A percentile compares a stretch with the other conserved stretches of the same genome.
Conservation (phyloP, 2,113 vertebrate species). For the Pyrgilauda ruficollis region DNA sequence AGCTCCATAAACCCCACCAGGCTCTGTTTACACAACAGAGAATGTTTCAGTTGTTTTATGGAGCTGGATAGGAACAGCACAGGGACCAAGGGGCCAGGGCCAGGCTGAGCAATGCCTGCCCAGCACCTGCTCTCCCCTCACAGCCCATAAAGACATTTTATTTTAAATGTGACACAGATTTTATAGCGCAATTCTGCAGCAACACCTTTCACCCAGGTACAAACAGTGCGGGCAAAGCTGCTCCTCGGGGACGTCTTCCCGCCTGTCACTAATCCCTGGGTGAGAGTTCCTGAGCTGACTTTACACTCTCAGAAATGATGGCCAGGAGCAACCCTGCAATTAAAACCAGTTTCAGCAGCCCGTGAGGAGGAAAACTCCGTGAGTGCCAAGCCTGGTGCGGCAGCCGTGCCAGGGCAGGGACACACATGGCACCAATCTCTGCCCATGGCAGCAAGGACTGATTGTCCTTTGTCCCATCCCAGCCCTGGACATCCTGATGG, state of each 20-base stretch:
- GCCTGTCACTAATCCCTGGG: background rate
- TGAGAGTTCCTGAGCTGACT: background rate
- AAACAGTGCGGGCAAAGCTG: background rate
- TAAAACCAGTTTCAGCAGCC: conserved; percentile 35
- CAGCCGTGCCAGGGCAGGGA: background rate
- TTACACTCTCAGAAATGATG: background rate
- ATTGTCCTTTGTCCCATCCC: background rate
- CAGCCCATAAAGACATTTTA: conserved; percentile 17
- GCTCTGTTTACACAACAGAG: conserved; percentile 42
- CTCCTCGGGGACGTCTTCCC: background rate
- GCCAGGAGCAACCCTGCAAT: conserved; percentile 15
- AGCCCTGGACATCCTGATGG: background rate
- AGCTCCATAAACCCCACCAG: background rate
- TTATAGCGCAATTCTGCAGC: background rate
- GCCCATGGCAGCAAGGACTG: rapidly evolving
- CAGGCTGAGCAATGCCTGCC: background rate
- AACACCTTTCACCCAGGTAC: conserved; percentile 32
- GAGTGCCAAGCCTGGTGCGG: background rate
- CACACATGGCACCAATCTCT: background rate
- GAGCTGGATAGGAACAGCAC: background rate
- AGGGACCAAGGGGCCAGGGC: background rate
- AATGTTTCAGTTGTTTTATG: conserved; percentile 59
- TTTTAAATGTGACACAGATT: background rate
- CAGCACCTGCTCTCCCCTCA: background rate
- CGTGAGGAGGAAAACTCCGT: rapidly evolving